Evolutionary conservation across 2,113 vertebrate species (phyloP).

Genomic region (Balaeniceps rex): DNA sequence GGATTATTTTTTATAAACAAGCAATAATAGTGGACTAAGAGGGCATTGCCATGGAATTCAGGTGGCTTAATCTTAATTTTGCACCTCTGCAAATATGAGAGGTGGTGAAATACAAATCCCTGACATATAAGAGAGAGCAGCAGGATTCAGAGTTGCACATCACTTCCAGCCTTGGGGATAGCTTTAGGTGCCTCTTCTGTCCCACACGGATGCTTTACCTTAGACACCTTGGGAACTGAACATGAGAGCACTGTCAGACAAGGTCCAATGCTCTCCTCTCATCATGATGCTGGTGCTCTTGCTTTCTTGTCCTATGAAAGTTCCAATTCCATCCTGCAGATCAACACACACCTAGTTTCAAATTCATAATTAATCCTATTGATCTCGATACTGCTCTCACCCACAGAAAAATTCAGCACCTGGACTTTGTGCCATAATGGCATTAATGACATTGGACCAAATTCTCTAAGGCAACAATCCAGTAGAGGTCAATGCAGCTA

Average conservation of each 20-base stretch:
- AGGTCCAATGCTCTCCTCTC: not conserved
- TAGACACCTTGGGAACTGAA: not conserved
- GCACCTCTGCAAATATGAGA: not conserved
- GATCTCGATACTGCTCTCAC: not conserved
- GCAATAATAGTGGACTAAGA: not conserved
- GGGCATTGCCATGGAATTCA: not conserved
- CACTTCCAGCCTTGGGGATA: not conserved
- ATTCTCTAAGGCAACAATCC: not conserved
- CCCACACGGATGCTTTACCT: not conserved
- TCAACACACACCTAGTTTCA: not conserved
- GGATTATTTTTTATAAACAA: not conserved
- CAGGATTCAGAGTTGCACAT: not conserved
- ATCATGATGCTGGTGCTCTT: too few species aligned
- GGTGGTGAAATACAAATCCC: not conserved
- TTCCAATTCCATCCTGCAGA: not conserved
- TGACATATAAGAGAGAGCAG: not conserved
- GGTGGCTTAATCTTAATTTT: not conserved
- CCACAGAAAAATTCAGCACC: not conserved
- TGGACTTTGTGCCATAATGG: not conserved
- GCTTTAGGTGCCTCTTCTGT: not conserved
- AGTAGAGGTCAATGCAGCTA: not conserved
- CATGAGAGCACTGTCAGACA: not conserved
- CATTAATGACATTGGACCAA: not conserved
- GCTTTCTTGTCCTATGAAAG: not conserved
- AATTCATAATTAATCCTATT: not conserved